Conservation (phyloP, 1,140 invertebrate species). For the Carposina sasakii region DNA sequence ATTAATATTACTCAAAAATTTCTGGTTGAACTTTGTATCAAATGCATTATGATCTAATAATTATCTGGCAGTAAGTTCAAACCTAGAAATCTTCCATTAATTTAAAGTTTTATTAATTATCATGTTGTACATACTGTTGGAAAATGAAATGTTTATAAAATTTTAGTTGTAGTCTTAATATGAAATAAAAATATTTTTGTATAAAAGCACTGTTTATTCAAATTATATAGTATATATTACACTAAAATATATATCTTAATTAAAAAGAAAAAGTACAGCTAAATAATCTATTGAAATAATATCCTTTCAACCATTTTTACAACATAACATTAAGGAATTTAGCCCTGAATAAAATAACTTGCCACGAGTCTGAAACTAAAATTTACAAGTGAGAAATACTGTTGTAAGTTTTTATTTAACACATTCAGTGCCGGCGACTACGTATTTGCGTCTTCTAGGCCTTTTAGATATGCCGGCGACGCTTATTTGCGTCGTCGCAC, state of each 20-base stretch:
- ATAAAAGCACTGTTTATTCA: constrained; percentile 71
- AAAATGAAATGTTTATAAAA: constrained; percentile 39
- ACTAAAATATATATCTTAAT: constrained; percentile 70
- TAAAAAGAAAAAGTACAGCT: constrained; percentile 67
- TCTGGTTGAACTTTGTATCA: constrained; percentile 29
- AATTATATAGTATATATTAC: constrained; percentile 72
- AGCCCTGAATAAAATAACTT: constrained; percentile 42
- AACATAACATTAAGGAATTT: constrained; percentile 55
- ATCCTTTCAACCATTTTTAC: constrained; percentile 53
- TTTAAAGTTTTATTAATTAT: constrained; percentile 18
- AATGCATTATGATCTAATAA: constrained; percentile 34
- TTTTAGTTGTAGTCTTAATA: constrained; percentile 11
- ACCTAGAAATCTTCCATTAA: constrained; percentile 30
- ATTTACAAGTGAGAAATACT: constrained; percentile 36
- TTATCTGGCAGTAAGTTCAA: constrained; percentile 29
- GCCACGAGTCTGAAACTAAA: constrained; percentile 27
- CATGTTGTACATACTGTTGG: constrained; percentile 43
- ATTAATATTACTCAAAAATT: constrained; percentile 29
- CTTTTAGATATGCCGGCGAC: too few species aligned
- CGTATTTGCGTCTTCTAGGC: too few species aligned
- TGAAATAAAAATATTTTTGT: constrained; percentile 22
- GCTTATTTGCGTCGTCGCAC: too few species aligned
- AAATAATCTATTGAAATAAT: constrained; percentile 66
- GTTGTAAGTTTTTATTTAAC: constrained; percentile 13
- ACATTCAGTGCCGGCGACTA: too few species aligned